A percentile compares a stretch with the other conserved stretches of the same genome.
phyloP scores from a whole-genome alignment of 2,797 vertebrate species.

The Todus mexicanus region DNA sequence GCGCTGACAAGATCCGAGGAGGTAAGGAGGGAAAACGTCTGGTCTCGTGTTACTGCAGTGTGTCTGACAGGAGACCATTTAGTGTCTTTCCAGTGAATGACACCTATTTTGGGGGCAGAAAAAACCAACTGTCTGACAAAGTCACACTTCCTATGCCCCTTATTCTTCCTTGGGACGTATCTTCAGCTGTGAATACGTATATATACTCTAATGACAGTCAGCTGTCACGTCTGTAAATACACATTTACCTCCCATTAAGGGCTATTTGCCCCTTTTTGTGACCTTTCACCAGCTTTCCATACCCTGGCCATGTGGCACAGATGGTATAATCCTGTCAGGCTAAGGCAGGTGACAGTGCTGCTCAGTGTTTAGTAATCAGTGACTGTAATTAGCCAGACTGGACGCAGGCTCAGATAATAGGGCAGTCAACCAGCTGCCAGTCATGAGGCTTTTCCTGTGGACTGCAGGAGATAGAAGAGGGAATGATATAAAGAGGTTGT shows the following conservation, averaged over 20 bases:
- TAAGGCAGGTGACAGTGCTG: conserved; percentile 81
- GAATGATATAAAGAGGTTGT: background rate
- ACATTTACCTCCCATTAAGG: conserved; percentile 75
- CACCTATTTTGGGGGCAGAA: background rate
- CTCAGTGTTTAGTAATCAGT: conserved; percentile 84
- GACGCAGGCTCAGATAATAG: conserved; percentile 82
- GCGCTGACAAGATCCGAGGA: background rate
- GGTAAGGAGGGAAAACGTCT: background rate
- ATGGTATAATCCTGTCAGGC: conserved; percentile 87
- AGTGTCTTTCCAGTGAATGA: background rate
- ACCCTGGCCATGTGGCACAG: conserved; percentile 83
- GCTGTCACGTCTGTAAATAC: conserved; percentile 80
- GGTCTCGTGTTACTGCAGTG: background rate
- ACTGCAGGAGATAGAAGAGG: background rate
- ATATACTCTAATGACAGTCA: conserved; percentile 72
- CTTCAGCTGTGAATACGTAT: conserved; percentile 57
- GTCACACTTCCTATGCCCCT: conserved; percentile 46
- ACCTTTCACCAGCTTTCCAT: conserved; percentile 73
- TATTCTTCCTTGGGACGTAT: conserved; percentile 52
- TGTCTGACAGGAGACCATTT: background rate
- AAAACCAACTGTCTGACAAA: background rate
- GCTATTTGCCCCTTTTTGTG: conserved; percentile 68
- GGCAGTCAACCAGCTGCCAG: conserved; percentile 86
- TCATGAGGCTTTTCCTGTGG: conserved; percentile 59
- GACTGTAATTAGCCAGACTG: conserved; percentile 90